Evolutionary conservation across 1,140 invertebrate species (phyloP).

Genomic region (Lethrus apterus): DNA sequence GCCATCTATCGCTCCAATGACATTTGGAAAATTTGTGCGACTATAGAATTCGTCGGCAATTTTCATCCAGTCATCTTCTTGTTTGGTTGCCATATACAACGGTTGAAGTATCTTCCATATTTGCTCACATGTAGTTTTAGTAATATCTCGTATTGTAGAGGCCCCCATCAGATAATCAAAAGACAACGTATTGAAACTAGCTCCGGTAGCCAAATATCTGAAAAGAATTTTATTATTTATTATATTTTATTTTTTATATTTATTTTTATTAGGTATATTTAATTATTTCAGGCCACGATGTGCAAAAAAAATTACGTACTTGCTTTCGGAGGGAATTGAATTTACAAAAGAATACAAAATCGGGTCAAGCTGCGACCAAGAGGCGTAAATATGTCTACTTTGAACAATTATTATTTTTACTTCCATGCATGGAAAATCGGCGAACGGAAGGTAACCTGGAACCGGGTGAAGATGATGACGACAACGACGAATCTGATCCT

Average conservation of each 20-base stretch:
- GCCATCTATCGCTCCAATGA: constrained; percentile 1
- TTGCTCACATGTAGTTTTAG: constrained; percentile 8
- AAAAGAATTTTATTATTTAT: too few species aligned
- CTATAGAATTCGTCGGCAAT: constrained; percentile 1
- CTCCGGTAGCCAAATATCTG: too few species aligned
- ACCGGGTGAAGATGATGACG: constrained; percentile 16
- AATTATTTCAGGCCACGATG: constrained; percentile 10
- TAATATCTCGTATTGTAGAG: constrained; percentile 12
- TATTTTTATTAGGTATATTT: too few species aligned
- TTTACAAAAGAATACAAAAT: constrained; percentile 16
- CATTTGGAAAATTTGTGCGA: not conserved
- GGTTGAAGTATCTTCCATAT: constrained; percentile 9
- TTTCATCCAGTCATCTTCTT: not conserved
- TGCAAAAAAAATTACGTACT: constrained; percentile 17
- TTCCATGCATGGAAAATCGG: too few species aligned
- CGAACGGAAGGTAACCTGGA: constrained; percentile 10
- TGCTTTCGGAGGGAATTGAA: constrained; percentile 17
- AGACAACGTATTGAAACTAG: too few species aligned
- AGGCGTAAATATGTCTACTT: too few species aligned
- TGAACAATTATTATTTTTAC: too few species aligned
- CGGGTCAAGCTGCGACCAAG: constrained; percentile 19
- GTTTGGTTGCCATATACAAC: not conserved
- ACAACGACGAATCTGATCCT: constrained; percentile 10
- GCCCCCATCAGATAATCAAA: constrained; percentile 18
- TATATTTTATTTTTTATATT: constrained; percentile 1